phyloP scores from a whole-genome alignment of 2,113 vertebrate genomes.

The Crotalus helleri region DNA sequence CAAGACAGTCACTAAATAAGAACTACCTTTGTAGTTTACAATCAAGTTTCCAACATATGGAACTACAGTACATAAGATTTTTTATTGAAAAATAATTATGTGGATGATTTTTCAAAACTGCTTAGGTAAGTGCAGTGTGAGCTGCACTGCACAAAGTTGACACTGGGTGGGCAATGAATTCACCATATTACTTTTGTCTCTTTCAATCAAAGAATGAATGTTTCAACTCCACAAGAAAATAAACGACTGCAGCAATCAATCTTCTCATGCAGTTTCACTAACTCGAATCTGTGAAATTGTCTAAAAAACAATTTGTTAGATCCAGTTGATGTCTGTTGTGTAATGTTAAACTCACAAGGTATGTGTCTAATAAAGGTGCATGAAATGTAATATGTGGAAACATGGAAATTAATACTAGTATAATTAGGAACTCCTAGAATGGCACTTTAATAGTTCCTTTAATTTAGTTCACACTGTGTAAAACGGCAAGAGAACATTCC shows the following conservation, averaged over 20 bases:
- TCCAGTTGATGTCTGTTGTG: not conserved
- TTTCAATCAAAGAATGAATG: not conserved
- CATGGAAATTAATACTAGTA: not conserved
- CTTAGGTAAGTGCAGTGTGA: not conserved
- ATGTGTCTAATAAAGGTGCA: not conserved
- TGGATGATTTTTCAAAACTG: not conserved
- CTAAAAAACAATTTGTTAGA: not conserved
- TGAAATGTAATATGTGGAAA: not conserved
- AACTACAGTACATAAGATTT: not conserved
- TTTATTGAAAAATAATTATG: not conserved
- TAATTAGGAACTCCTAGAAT: not conserved
- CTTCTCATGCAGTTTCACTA: not conserved
- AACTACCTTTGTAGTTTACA: not conserved
- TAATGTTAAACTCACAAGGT: not conserved
- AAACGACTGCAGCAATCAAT: not conserved
- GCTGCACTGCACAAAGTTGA: not conserved
- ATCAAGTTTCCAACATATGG: not conserved
- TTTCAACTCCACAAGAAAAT: not conserved
- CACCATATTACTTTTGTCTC: not conserved
- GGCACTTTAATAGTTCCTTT: not conserved
- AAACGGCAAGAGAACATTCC: not conserved
- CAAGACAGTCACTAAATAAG: not conserved
- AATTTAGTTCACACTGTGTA: not conserved
- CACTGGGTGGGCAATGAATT: not conserved
- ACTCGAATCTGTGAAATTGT: not conserved